A percentile compares a stretch with the other conserved stretches of the same genome.
Evolutionary conservation across 92 coral and sea anemone species (phyloP).

Genomic region (Umimayanthus chanpuru): DNA sequence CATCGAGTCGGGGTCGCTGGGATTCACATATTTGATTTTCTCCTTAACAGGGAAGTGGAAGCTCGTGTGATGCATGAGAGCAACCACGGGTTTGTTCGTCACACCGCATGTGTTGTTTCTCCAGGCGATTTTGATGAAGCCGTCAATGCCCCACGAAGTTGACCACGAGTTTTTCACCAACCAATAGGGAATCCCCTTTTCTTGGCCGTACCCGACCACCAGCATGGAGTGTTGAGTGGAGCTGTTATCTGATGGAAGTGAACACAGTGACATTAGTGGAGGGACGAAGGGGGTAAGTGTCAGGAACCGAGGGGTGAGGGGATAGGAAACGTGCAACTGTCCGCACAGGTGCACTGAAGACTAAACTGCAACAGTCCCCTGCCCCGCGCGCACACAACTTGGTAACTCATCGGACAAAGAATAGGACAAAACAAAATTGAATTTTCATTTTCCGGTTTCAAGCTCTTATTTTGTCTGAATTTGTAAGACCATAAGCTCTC

Average conservation of each 20-base stretch:
- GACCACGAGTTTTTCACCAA: conserved; percentile 97
- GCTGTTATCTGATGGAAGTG: conserved; percentile 69
- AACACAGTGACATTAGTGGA: neutral
- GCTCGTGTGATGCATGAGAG: conserved; percentile 76
- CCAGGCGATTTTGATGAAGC: conserved; percentile 96
- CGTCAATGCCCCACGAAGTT: conserved; percentile 87
- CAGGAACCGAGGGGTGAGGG: neutral
- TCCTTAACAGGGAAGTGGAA: conserved; percentile 90
- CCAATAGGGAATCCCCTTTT: conserved; percentile 95
- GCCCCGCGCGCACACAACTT: too few species aligned
- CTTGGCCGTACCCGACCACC: conserved; percentile 96
- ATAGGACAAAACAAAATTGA: too few species aligned
- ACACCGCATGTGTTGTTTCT: conserved; percentile 88
- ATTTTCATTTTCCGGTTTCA: neutral
- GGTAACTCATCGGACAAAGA: too few species aligned
- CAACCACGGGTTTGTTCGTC: conserved; percentile 92
- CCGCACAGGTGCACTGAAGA: too few species aligned
- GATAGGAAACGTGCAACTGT: neutral
- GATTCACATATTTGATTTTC: conserved; percentile 55
- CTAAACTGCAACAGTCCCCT: too few species aligned
- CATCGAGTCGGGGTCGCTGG: conserved; percentile 62
- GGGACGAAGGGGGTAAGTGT: neutral
- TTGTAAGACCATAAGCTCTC: too few species aligned
- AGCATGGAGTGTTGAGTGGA: conserved; percentile 92
- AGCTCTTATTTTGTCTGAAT: neutral